phyloP scores from a whole-genome alignment of 2,113 vertebrate genomes.

The Bubo scandiacus region DNA sequence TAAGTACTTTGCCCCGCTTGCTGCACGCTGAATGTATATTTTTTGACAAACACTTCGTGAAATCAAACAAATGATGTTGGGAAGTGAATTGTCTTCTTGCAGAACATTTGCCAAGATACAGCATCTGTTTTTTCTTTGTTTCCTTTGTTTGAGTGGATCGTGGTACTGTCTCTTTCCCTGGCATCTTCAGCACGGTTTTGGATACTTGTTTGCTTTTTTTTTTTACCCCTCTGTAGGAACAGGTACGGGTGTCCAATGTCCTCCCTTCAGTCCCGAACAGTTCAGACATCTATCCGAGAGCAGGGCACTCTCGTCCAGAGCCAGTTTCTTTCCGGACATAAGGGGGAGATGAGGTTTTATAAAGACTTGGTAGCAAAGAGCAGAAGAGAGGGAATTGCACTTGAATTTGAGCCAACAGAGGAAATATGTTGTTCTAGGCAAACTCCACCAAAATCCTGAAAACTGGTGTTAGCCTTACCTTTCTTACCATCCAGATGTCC shows the following conservation, averaged over 20 bases:
- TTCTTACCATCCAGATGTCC: neutral
- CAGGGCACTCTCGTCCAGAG: neutral
- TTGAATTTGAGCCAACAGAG: neutral
- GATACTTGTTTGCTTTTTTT: neutral
- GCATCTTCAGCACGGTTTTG: neutral
- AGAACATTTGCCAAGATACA: neutral
- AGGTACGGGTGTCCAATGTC: neutral
- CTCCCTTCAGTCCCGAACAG: fast-evolving
- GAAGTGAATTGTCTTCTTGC: neutral
- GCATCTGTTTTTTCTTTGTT: neutral
- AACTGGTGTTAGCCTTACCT: fast-evolving
- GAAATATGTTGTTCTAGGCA: neutral
- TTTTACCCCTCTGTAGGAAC: neutral
- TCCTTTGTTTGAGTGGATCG: neutral
- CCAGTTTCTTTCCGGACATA: neutral
- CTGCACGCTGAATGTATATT: neutral
- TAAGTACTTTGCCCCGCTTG: neutral
- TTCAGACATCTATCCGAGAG: neutral
- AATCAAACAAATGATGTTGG: neutral
- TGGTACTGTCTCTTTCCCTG: neutral
- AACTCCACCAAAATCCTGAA: neutral
- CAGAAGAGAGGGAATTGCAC: neutral
- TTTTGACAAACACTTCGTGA: neutral
- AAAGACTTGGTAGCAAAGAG: neutral
- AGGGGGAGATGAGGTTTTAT: neutral